phyloP scores from a whole-genome alignment of 1,140 invertebrate species.

The Drosophila trapezifrons region DNA sequence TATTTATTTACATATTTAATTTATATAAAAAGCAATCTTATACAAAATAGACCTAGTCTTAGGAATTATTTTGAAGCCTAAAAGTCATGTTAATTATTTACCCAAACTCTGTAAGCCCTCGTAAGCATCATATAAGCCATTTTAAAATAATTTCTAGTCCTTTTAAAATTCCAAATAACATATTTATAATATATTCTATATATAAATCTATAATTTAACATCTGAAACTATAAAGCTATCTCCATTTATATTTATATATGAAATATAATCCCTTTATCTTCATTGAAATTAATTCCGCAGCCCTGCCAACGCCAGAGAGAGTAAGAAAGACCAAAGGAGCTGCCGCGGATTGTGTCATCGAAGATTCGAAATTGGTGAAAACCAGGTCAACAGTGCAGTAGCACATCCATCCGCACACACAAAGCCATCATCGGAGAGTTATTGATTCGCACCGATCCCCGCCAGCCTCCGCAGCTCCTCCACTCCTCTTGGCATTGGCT shows the following conservation, averaged over 20 bases:
- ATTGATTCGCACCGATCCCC: slow-evolving; percentile 36
- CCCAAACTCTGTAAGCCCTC: too few relatives aligned
- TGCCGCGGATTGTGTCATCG: slow-evolving; percentile 53
- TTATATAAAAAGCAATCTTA: too few relatives aligned
- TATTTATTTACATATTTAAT: too few relatives aligned
- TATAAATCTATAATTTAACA: too few relatives aligned
- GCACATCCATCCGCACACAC: slow-evolving; percentile 35
- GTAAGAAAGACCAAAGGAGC: slow-evolving; percentile 16
- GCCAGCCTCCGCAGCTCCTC: slow-evolving; percentile 3
- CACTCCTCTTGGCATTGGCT: slow-evolving; percentile 56
- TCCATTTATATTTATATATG: background rate
- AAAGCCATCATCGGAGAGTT: background rate
- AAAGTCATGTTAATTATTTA: too few relatives aligned
- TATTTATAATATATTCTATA: background rate
- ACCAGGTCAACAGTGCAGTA: slow-evolving; percentile 76
- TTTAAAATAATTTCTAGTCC: too few relatives aligned
- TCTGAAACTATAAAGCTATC: background rate
- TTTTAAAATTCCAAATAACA: background rate
- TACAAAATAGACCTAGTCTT: too few relatives aligned
- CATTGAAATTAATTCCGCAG: background rate
- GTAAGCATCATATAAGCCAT: too few relatives aligned
- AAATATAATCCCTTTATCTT: background rate
- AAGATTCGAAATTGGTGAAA: slow-evolving; percentile 37
- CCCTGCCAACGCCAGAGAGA: slow-evolving; percentile 13
- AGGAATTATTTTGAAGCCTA: too few relatives aligned